Base-by-base conservation (phyloP, 2,888 invertebrate species). In the Tillus elongatus region DNA sequence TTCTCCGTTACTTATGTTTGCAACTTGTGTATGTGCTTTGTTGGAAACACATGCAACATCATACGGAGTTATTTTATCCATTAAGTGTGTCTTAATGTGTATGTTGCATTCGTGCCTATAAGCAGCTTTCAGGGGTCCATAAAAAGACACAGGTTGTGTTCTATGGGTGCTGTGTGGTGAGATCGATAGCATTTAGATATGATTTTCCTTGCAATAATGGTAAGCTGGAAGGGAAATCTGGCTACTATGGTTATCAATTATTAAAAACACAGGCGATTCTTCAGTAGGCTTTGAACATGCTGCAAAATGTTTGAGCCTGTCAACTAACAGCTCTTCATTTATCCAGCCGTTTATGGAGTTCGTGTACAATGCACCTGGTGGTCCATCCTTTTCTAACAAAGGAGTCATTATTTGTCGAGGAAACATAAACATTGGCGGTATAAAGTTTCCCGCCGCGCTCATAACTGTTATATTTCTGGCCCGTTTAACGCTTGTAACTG, bases 311-410 rank as follows among this genome's bases (percentile, higher is more conserved):
- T 40, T 9, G 10, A 37, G 30, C 46, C 43, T 35, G 16, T 30
- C 32, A 30, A 39, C 11, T 30, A 43, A 40, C 41, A 50, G 33
- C 3, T 50, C 44, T 44, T 50, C 48, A 34, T 49, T 51, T 42
- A 42, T 51, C 42, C 45, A 58, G 32, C 57, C 56, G 53, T 55
- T 57, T 31, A 55, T 46, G n/a, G 54, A 53, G 39, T 49, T 50
- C 12, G n/a, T n/a, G n/a, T n/a, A n/a, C n/a, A n/a, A n/a, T n/a
- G n/a, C n/a, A n/a, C n/a, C n/a, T n/a, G n/a, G 41, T 43, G 58
- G 56, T 15, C 57, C 54, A 40, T 46, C 50, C 37, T 52, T 49
- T 16, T 39, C 35, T 35, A 35, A 35, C 29, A 35, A 35, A 27
- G 35, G 39, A 14, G 29, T 39, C 39, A 39, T 33, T 33, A 16